Percentiles rank a stretch among this genome's conserved stretches.
Evolutionary conservation across 1,140 invertebrate species (phyloP).

Genomic region (Octopus bimaculoides): DNA sequence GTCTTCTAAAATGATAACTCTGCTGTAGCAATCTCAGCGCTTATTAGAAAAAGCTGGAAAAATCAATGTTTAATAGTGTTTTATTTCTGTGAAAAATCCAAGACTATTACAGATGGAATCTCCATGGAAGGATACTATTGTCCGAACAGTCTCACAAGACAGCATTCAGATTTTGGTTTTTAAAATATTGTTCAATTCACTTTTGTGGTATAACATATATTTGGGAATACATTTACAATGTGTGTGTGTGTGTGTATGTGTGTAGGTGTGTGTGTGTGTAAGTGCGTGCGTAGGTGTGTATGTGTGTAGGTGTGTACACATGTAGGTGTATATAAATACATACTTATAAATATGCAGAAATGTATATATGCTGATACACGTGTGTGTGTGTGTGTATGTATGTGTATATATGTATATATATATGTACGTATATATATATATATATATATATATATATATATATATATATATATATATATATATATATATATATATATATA

Average conservation of each 20-base stretch:
- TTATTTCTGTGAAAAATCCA: no score
- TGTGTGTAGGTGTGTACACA: not conserved
- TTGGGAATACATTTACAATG: no score
- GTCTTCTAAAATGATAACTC: no score
- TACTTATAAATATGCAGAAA: not conserved
- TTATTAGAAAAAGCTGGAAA: no score
- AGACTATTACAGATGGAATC: no score
- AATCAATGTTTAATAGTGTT: no score
- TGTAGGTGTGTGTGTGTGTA: not conserved
- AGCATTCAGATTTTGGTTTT: no score
- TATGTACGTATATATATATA: not conserved
- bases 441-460: not conserved
- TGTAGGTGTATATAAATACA: not conserved
- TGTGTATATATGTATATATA: not conserved
- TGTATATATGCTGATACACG: not conserved
- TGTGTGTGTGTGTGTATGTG: not conserved
- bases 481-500: not conserved
- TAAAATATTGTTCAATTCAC: no score
- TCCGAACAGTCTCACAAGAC: no score
- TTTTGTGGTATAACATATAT: no score
- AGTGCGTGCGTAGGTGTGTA: not conserved
- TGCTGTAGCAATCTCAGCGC: no score
- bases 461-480: not conserved
- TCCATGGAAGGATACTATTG: no score
- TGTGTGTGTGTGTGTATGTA: not conserved